Base-by-base conservation (phyloP, 1,140 invertebrate genomes). In the Solenopsis fugax region DNA sequence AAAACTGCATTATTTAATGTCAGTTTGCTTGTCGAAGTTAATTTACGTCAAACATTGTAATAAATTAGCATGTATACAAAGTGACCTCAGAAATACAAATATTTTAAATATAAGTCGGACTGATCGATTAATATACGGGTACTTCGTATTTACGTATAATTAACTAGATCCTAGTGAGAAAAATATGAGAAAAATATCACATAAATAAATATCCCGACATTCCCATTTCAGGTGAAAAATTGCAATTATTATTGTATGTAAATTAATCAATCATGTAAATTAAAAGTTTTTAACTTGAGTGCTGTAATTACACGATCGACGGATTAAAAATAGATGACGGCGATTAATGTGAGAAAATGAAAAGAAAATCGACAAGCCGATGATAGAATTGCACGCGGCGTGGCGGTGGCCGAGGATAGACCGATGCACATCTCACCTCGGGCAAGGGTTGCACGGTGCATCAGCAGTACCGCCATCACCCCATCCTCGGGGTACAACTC, bases 351-450 rank as follows among this genome's bases (percentile, higher is more conserved):
- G 18, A 65, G 16, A 62, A 24, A 41, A 41, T 41, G 1, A 50
- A 88, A 58, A 7, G 18, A 13, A 60, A 62, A 64, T n/a, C 37
- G 48, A 29, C 16, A 6, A 10, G 7, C 18, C n/a, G 24, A 21
- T 67, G 16, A 78, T 5, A 41, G 29, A 82, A 71, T 75, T 80
- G 65, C 58, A 13, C 9, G n/a, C 41, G 41, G n/a, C n/a, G 54
- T 21, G 18, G 13, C 34, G 50, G 16, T 9, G n/a, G 9, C n/a
- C 24, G 62, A 45, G 0, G 16, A n/a, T 24, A 41, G 24, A 88
- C 60, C 54, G 64, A 87, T 65, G 10, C 48, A 41, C 18, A 37
- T 29, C n/a, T 69, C 5, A n/a, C 56, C 29, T 29, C 13, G 16
- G 10, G 18, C 48, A 62, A 52, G 56, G 72, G 21, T 85, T 29